These are phyloP conservation scores for Micrasema longulum DNA, from an alignment of 1,140 invertebrate species.

Conservation along the genomic window DNA sequence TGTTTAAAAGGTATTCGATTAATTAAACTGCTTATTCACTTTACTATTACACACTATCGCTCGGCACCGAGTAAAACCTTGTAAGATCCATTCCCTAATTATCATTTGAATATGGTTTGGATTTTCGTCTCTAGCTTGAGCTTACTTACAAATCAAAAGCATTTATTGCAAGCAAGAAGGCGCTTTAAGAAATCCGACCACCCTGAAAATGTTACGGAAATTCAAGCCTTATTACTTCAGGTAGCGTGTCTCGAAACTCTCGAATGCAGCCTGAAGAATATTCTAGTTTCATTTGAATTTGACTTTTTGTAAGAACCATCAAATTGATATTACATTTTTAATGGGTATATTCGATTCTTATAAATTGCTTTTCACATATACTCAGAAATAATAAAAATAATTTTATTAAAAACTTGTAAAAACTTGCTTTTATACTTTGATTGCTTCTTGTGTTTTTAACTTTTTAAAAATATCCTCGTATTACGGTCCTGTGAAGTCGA, in stretches of 20 bases:
- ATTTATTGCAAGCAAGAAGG: conserved; percentile 51
- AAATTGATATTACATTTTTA: background rate
- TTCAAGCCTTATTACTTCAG: background rate
- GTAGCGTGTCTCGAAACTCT: background rate
- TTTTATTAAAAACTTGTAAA: too few species aligned
- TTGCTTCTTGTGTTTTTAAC: too few species aligned
- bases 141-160: conserved; percentile 51
- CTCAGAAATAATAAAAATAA: too few species aligned
- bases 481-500: too few species aligned
- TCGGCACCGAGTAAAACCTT: conserved; percentile 44
- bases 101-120: conserved; percentile 50
- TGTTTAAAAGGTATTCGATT: too few species aligned
- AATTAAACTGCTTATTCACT: too few species aligned
- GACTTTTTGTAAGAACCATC: too few species aligned
- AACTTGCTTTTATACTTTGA: too few species aligned
- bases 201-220: conserved; percentile 4
- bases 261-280: too few species aligned
- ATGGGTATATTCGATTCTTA: background rate
- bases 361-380: background rate
- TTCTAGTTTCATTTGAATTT: too few species aligned
- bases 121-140: conserved; percentile 31
- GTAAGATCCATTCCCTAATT: conserved; percentile 44
- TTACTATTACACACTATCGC: conserved; percentile 36
- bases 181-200: conserved; percentile 27
- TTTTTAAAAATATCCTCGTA: too few species aligned